Conservation (phyloP, 2,888 invertebrate species). For the Oligia strigilis region DNA sequence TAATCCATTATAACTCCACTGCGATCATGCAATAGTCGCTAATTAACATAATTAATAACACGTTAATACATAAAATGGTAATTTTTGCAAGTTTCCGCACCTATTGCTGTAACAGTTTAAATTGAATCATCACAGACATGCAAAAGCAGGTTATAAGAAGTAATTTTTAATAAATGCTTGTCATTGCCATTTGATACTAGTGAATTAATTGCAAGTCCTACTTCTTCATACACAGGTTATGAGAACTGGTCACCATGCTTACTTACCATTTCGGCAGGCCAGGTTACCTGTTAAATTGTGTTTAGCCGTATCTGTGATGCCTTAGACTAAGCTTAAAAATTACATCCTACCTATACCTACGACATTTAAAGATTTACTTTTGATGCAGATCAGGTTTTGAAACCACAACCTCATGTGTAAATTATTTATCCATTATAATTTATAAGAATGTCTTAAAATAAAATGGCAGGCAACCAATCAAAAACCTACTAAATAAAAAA, state of each 20-base stretch:
- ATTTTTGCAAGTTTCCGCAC: constrained; percentile 40
- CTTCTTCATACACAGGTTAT: neutral
- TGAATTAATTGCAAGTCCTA: neutral
- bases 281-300: neutral
- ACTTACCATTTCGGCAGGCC: neutral
- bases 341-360: neutral
- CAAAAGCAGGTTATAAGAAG: neutral
- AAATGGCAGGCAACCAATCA: constrained; percentile 4
- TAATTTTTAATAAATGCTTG: neutral
- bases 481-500: neutral
- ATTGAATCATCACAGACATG: constrained; percentile 27
- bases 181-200: neutral
- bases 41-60: constrained; percentile 51
- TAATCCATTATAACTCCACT: constrained; percentile 27
- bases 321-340: neutral
- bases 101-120: constrained; percentile 20
- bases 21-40: constrained; percentile 32
- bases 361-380: neutral
- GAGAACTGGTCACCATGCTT: neutral
- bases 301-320: neutral
- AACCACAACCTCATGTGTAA: no score
- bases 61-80: constrained; percentile 39
- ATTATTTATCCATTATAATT: neutral
- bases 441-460: neutral
- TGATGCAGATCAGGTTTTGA: neutral